A percentile compares a stretch with the other conserved stretches of the same genome.
phyloP scores from a whole-genome alignment of 2,113 vertebrate genomes.

The Phaethon lepturus region DNA sequence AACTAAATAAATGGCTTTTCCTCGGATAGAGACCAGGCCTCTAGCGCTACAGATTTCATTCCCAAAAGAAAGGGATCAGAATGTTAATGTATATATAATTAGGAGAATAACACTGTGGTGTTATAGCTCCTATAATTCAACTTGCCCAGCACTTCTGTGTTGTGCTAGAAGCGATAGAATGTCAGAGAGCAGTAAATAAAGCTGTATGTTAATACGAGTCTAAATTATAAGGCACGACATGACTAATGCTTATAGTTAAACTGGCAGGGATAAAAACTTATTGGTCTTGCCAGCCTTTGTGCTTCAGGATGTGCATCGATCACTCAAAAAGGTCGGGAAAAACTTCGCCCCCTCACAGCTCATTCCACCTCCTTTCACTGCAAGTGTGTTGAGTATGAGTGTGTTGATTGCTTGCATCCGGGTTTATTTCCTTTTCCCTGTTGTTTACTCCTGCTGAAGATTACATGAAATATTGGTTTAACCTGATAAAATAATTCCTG shows the following conservation, averaged over 20 bases:
- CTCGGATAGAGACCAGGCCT: neutral
- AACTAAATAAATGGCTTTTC: neutral
- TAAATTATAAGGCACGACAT: neutral
- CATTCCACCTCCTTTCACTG: neutral
- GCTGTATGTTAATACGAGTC: neutral
- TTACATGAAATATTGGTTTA: neutral
- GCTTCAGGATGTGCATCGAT: neutral
- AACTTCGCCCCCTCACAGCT: neutral
- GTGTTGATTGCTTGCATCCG: neutral
- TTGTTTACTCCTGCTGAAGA: neutral
- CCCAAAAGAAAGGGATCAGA: neutral
- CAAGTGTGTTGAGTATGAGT: neutral
- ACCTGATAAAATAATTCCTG: neutral
- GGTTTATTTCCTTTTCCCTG: neutral
- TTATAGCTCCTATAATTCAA: neutral
- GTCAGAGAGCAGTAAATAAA: conserved; percentile 31
- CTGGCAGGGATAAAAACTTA: neutral
- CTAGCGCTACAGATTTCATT: neutral
- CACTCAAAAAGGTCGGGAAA: neutral
- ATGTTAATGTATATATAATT: neutral
- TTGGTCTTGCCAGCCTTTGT: neutral
- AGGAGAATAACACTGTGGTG: neutral
- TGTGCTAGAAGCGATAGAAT: neutral
- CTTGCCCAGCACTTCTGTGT: neutral
- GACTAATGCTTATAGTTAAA: conserved; percentile 20